Base-by-base conservation (phyloP, 2,888 invertebrate species). In the Ptychoptera contaminata region DNA sequence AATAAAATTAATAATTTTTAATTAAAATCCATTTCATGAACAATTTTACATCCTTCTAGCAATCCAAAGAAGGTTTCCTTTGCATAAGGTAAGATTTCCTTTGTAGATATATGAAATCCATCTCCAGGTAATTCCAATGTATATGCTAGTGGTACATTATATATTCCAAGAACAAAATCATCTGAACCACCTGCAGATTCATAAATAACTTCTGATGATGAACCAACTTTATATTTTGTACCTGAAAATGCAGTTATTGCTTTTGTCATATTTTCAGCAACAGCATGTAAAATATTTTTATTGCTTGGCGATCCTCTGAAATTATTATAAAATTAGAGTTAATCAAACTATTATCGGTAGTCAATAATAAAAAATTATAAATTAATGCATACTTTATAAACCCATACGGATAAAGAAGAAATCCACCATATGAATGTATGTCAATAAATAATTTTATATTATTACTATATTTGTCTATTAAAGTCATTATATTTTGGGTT, bases 41-140 rank as follows among this genome's bases (percentile, higher is more conserved):
- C 23, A 23, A 23, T 23, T 23, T 23, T 23, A 23, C 23, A 23
- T 5, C 4, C 8, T 32, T 40, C 32, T 7, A 16, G 12, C 11
- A 40, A 7, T 7, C 72, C 76, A 44, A 64, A 65, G 66, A 73
- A 77, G 5, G 73, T 74, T 51, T 74, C 74, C 8, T 52, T 49
- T 34, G 67, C 69, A 0, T 74, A 70, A 37, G 67, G 64, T 16
- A 62, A 54, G 48, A 77, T 76, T 45, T 65, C 63, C 1, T 52
- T 53, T 1, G 40, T 8, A 31, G 16, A 10, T 32, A 40, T 15
- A 7, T 40, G 31, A 40, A 40, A 40, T n/a, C 31, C 31, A 7
- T 31, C 23, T 5, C 75, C 75, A 10, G 81, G 79, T 47, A 82
- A 58, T 59, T 81, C 80, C 41, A 74, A 61, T 7, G 80, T 80